Evolutionary conservation across 1,140 invertebrate species (phyloP), one percentile per base, ranked within the genome.

Genomic region (Drosophila funebris): DNA sequence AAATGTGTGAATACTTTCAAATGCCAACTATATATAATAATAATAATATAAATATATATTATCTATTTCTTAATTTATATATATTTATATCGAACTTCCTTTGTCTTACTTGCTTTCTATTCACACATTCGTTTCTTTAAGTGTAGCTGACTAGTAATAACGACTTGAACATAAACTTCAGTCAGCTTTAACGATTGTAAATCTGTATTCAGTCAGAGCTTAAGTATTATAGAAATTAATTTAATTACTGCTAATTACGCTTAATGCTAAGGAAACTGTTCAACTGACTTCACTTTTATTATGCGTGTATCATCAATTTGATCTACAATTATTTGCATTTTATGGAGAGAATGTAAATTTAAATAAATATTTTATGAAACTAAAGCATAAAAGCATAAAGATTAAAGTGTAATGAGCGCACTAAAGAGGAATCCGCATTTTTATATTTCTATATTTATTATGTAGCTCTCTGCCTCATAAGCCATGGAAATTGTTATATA

Each of bases 181-280:
- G 44, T 14, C 29, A 1, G n/a, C 8, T 31, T 53, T 69, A 46
- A 56, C 43, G 68, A 39, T 48, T 54, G 16, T 31, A 64, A 54
- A 60, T 69, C 46, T 37, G 54, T 50, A 24, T 58, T 46, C 8
- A 27, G 54, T 9, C 20, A 29, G 33, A 43, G 56, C 36, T 53
- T 27, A 53, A 36, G 46, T 7, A 44, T 54, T 36, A 20, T 46
- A 16, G 36, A 37, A 71, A 64, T 33, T 39, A 37, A 48, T 36
- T 64, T 56, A 63, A 56, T 48, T 48, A 56, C 16, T n/a, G 5
- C 33, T 22, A 68, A 68, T 68, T 68, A 60, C 24, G 39, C 24
- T 43, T 22, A 39, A 64, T 54, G 33, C 22, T 22, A n/a, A 33
- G n/a, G 5, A 24, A 44, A 61, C 37, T 48, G 43, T 68, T 43